Conservation (phyloP, 2,888 invertebrate genomes). For the Kryphioiulus occultus region DNA sequence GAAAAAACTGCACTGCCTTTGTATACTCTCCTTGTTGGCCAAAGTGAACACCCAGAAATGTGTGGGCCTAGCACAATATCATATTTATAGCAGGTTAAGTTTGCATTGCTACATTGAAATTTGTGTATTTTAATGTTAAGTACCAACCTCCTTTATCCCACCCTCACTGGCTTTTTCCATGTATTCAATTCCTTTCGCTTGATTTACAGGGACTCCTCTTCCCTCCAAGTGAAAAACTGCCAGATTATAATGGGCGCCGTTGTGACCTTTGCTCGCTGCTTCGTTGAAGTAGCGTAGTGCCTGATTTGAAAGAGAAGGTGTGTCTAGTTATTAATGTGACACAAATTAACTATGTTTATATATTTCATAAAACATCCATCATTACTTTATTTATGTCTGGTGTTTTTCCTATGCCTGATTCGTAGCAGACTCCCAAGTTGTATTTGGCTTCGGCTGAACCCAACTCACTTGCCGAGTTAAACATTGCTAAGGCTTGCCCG, state of each 20-base stretch:
- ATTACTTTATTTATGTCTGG: conserved; percentile 46
- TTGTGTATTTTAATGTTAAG: background rate
- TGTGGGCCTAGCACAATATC: background rate
- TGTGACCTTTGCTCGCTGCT: conserved; percentile 45
- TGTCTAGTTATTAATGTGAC: background rate
- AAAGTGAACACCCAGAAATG: conserved; percentile 45
- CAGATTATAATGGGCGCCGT: conserved; percentile 39
- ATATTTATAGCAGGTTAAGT: background rate
- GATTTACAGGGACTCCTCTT: conserved; percentile 15
- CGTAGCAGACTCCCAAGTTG: conserved; percentile 50
- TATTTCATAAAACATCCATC: background rate
- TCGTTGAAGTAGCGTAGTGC: conserved; percentile 39
- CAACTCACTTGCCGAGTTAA: conserved; percentile 36
- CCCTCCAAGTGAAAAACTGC: conserved; percentile 46
- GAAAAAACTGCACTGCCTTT: conserved; percentile 45
- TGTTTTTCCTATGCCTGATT: conserved; percentile 43
- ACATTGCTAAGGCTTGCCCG: conserved; percentile 19
- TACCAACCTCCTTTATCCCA: conserved; percentile 49
- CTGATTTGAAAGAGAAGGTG: background rate
- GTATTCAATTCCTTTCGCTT: background rate
- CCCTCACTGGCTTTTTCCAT: conserved; percentile 47
- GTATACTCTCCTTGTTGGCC: background rate
- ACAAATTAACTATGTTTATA: background rate
- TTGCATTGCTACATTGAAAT: background rate
- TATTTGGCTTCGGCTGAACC: conserved; percentile 44